These are phyloP conservation scores for Campylomormyrus tamandua DNA, from an alignment of 2,113 vertebrate species.

Conservation along the genomic window DNA sequence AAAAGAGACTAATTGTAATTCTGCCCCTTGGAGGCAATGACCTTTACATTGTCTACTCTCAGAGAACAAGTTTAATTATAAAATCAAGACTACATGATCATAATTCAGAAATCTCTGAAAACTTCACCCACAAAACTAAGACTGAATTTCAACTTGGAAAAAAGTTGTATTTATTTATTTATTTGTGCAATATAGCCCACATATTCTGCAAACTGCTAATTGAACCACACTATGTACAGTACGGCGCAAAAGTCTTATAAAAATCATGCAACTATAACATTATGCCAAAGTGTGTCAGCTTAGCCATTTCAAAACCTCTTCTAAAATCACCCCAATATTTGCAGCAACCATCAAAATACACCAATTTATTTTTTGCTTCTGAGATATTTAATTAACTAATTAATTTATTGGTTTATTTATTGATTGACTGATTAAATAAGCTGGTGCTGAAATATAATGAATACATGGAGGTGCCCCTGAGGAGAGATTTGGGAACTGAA, in stretches of 20 bases:
- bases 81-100: slow-evolving; percentile 17
- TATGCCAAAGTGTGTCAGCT: background rate
- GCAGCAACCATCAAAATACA: too few relatives aligned
- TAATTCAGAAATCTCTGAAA: slow-evolving; percentile 16
- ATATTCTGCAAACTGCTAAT: background rate
- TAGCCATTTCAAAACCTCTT: background rate
- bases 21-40: slow-evolving; percentile 21
- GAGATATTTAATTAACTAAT: background rate
- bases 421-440: background rate
- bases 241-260: background rate
- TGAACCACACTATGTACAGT: background rate
- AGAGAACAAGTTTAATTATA: slow-evolving; percentile 22
- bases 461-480: background rate
- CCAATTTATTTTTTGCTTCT: background rate
- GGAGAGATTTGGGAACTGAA: background rate
- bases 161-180: background rate
- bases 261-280: background rate
- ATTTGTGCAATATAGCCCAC: background rate
- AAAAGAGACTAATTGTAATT: slow-evolving; percentile 19
- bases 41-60: slow-evolving; percentile 20
- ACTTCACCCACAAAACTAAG: background rate
- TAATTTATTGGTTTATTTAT: too few relatives aligned
- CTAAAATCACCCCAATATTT: background rate
- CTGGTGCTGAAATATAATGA: background rate
- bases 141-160: background rate